Percentiles rank a stretch among this genome's conserved stretches.
Evolutionary conservation across 2,888 invertebrate genomes (phyloP).

Genomic region (Hyppa rectilinea): DNA sequence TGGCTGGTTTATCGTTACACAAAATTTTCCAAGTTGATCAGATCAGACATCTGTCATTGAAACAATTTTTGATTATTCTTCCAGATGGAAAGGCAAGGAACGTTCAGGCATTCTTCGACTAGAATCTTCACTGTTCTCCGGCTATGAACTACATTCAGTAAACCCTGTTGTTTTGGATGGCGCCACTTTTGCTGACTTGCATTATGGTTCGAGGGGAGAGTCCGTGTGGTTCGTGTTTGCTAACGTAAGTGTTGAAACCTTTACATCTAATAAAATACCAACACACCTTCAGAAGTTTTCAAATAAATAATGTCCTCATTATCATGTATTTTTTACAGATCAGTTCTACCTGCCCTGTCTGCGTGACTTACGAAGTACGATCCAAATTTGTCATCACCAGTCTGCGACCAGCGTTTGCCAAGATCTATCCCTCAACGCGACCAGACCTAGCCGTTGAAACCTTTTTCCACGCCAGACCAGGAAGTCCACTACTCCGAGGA

Average conservation of each 20-base stretch:
- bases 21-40: neutral
- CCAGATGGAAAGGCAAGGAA: slow-evolving; percentile 91
- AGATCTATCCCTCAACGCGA: slow-evolving; percentile 91
- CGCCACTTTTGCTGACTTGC: slow-evolving; percentile 90
- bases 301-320: neutral
- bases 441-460: slow-evolving; percentile 92
- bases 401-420: slow-evolving; percentile 91
- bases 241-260: slow-evolving; percentile 87
- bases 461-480: slow-evolving; percentile 91
- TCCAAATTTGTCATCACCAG: slow-evolving; percentile 91
- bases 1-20: neutral
- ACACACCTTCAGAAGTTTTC: too few species aligned
- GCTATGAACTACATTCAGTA: slow-evolving; percentile 91
- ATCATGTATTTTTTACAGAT: slow-evolving; percentile 80
- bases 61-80: slow-evolving; percentile 41
- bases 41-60: neutral
- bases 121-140: slow-evolving; percentile 92
- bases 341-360: slow-evolving; percentile 91
- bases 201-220: slow-evolving; percentile 91
- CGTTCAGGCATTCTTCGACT: slow-evolving; percentile 91
- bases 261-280: neutral
- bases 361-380: slow-evolving; percentile 91
- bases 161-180: slow-evolving; percentile 90
- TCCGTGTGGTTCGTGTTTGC: slow-evolving; percentile 92
- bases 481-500: slow-evolving; percentile 91